Evolutionary conservation across 1,140 invertebrate genomes (phyloP).

Genomic region (Bemisia tabaci): DNA sequence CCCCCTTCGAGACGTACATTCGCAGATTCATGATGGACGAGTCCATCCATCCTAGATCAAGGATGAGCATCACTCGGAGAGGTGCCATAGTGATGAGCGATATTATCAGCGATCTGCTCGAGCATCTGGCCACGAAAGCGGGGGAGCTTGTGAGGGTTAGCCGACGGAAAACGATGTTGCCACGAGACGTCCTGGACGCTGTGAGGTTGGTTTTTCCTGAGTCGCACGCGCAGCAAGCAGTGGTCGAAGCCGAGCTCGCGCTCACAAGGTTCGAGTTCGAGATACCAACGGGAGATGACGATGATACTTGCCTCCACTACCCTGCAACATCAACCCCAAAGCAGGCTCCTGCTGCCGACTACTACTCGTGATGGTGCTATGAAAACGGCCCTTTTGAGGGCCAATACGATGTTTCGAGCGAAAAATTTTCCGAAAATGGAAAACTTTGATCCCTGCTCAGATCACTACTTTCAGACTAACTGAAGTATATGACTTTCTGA

Average conservation of each 20-base stretch:
- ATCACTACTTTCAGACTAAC: too few relatives aligned
- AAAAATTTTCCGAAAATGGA: neutral
- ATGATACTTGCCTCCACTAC: neutral
- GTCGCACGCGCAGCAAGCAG: neutral
- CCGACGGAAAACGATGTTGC: neutral
- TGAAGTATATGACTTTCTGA: neutral
- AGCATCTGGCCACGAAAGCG: neutral
- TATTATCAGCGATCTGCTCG: neutral
- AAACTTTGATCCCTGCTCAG: too few relatives aligned
- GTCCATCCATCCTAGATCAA: too few relatives aligned
- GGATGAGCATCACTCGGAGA: neutral
- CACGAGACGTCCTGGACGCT: neutral
- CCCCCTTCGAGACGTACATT: neutral
- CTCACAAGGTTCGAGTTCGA: neutral
- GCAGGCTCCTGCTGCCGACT: too few relatives aligned
- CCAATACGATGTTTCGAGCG: neutral
- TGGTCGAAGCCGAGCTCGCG: neutral
- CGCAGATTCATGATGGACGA: neutral
- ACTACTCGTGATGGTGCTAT: too few relatives aligned
- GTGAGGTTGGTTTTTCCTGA: neutral
- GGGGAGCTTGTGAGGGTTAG: neutral
- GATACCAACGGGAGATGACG: neutral
- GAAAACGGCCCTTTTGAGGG: neutral
- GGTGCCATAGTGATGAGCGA: neutral
- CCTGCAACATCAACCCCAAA: neutral